Evolutionary conservation across 2,113 vertebrate genomes (phyloP).

Genomic region (Choloepus hoffmanni): DNA sequence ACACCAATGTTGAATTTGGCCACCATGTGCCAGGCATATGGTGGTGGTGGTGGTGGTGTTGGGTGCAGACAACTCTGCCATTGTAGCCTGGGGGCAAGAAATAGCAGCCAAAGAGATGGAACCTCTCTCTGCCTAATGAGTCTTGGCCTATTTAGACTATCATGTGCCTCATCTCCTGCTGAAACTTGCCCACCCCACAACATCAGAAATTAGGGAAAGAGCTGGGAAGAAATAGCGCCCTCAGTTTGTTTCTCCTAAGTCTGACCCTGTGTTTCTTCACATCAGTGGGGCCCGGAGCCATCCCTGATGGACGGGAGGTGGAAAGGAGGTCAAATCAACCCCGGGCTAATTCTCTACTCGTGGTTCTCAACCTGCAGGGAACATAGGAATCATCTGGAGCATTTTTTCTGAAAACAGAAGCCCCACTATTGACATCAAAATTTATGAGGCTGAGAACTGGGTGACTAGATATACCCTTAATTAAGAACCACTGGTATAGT

Average conservation of each 20-base stretch:
- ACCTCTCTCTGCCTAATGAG: background rate
- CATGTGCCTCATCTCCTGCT: background rate
- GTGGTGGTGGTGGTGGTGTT: too few species aligned
- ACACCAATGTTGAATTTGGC: rapidly evolving
- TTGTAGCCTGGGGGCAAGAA: background rate
- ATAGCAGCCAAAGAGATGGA: rapidly evolving
- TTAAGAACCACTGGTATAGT: background rate
- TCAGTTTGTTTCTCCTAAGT: background rate
- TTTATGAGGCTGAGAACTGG: background rate
- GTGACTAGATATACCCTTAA: background rate
- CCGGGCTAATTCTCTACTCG: background rate
- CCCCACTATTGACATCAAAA: background rate
- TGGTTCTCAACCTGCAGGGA: background rate
- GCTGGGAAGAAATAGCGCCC: background rate
- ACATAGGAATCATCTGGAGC: background rate
- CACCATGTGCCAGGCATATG: rapidly evolving
- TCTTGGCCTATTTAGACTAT: too few species aligned
- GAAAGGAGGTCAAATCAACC: background rate
- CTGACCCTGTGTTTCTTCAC: background rate
- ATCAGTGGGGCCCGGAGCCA: background rate
- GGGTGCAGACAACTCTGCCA: background rate
- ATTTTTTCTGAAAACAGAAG: background rate
- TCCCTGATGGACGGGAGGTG: rapidly evolving
- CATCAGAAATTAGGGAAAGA: background rate
- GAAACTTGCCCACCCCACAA: background rate